phyloP scores from a whole-genome alignment of 2,113 vertebrate species.

The Girardinichthys multiradiatus region DNA sequence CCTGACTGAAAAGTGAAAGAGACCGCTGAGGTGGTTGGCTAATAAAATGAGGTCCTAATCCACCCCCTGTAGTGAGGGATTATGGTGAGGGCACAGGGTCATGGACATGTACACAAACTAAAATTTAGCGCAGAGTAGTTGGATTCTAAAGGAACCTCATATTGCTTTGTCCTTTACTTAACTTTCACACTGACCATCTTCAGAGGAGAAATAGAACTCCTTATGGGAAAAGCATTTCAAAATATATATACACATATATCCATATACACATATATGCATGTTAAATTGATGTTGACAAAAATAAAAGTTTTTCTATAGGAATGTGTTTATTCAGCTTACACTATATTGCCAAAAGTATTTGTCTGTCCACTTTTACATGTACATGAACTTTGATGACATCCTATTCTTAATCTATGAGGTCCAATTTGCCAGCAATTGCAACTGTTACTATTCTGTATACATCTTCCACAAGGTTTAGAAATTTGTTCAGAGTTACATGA shows the following conservation, averaged over 20 bases:
- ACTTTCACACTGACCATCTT: conserved; percentile 56
- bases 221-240: conserved; percentile 1
- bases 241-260: conserved; percentile 11
- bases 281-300: too few relatives aligned
- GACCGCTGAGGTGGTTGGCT: conserved; percentile 39
- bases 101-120: conserved; percentile 50
- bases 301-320: too few relatives aligned
- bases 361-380: too few relatives aligned
- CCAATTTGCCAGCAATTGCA: too few relatives aligned
- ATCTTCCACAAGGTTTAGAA: too few relatives aligned
- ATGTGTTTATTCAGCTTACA: too few relatives aligned
- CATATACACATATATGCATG: conserved; percentile 8
- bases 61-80: conserved; percentile 73
- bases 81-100: conserved; percentile 61
- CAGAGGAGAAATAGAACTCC: conserved; percentile 42
- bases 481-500: too few relatives aligned
- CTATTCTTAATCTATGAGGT: too few relatives aligned
- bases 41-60: conserved; percentile 77
- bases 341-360: too few relatives aligned
- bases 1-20: conserved; percentile 52
- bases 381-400: too few relatives aligned
- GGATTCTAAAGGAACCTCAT: conserved; percentile 40
- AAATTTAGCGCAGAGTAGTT: conserved; percentile 54
- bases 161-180: conserved; percentile 63
- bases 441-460: too few relatives aligned